These are phyloP conservation scores for Torymus tubicola DNA, from an alignment of 2,888 invertebrate genomes.

Conservation along the genomic window DNA sequence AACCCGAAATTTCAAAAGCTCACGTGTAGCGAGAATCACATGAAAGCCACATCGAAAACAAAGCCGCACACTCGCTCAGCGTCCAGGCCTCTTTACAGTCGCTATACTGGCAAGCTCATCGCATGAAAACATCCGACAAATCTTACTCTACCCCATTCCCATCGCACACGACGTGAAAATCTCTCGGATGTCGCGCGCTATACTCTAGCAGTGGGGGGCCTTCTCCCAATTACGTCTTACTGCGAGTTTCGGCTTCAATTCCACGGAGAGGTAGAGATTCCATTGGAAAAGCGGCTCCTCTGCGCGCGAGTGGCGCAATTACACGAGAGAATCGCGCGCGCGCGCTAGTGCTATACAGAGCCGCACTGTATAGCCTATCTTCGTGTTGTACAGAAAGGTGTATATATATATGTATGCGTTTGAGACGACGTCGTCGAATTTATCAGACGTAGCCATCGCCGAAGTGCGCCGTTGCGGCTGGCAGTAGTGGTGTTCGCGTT, in stretches of 20 bases:
- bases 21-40: too few relatives aligned
- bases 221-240: constrained; percentile 43
- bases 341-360: not conserved
- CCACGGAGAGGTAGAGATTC: constrained; percentile 11
- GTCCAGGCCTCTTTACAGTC: too few relatives aligned
- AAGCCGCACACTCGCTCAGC: too few relatives aligned
- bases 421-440: constrained; percentile 20
- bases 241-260: constrained; percentile 45
- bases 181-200: too few relatives aligned
- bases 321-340: constrained; percentile 31
- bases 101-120: too few relatives aligned
- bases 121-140: too few relatives aligned
- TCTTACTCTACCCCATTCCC: too few relatives aligned
- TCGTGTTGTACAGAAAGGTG: not conserved
- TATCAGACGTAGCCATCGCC: constrained; percentile 39
- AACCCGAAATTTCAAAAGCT: too few relatives aligned
- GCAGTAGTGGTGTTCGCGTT: too few relatives aligned
- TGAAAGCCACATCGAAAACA: too few relatives aligned
- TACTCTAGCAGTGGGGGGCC: too few relatives aligned
- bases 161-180: too few relatives aligned
- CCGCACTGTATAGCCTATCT: constrained; percentile 10
- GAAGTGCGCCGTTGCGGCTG: not conserved
- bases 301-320: constrained; percentile 46
- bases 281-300: constrained; percentile 32
- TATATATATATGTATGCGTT: not conserved